Base-by-base conservation (phyloP, 2,797 vertebrate genomes). In the Sebastes glaucus region DNA sequence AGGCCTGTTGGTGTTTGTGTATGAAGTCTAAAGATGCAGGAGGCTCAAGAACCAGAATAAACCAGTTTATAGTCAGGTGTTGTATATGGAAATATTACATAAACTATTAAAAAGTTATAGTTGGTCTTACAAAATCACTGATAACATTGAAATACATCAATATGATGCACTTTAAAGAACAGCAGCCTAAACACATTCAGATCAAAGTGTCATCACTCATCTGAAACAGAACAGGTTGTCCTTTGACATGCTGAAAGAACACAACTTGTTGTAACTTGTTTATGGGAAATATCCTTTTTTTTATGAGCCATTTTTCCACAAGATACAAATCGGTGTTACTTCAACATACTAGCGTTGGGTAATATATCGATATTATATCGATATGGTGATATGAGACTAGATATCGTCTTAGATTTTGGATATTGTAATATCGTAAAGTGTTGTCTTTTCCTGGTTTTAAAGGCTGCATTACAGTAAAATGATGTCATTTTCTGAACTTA, bases 1-100 rank as follows among this genome's bases (percentile, higher is more conserved):
- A 1, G 53, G 73, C 6, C 20, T 49, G 62, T 42, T 87, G 62
- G 22, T 57, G 35, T 74, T 77, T 85, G 28, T 72, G 25, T 23
- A 14, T 60, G 14, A 30, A 33, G 18, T 71, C 10, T 23, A 22
- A 52, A 49, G 9, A 80, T 64, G 3, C 18, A 5, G 13, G 35
- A 53, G 59, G 14, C 20, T 22, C 3, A 55, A 35, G 23, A 80
- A 80, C 63, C 46, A 53, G 73, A 83, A 52, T 22, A 5, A 64
- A 35, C 67, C 46, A 8, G 69, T 76, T 83, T 71, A 18, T 14
- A 56, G 49, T 25, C n/a, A 65, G 22, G 25, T 56, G 2, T 23
- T 67, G 4, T n/a, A n/a, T n/a, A n/a, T n/a, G n/a, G n/a, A n/a
- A n/a, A n/a, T n/a, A n/a, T n/a, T n/a, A n/a, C n/a, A n/a, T n/a